Conservation (phyloP, 2,888 invertebrate species). For the Ceramica pisi region DNA sequence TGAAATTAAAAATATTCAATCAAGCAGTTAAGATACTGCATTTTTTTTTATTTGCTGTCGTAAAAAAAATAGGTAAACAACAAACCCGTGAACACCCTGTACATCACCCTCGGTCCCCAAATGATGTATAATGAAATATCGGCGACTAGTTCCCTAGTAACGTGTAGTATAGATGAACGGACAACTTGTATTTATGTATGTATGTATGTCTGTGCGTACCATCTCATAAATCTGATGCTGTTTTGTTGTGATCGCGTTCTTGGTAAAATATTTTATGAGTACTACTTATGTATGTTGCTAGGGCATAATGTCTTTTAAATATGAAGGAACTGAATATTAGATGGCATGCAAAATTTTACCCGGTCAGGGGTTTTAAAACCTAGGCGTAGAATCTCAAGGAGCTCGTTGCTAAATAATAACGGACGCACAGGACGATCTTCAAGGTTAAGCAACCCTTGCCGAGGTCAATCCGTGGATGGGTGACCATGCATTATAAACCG, state of each 20-base stretch:
- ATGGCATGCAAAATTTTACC: too few species aligned
- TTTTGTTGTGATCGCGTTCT: conserved; percentile 49
- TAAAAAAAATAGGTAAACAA: neutral
- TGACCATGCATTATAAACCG: too few species aligned
- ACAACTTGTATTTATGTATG: conserved; percentile 47
- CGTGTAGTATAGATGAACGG: conserved; percentile 64
- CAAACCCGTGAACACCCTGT: conserved; percentile 62
- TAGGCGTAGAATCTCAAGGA: too few species aligned
- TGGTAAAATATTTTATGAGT: conserved; percentile 28
- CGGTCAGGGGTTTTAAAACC: too few species aligned
- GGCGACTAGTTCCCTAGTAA: conserved; percentile 64
- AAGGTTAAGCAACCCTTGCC: too few species aligned
- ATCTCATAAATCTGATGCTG: conserved; percentile 55
- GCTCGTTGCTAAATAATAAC: too few species aligned
- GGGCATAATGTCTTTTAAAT: neutral
- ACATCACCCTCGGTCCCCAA: conserved; percentile 66
- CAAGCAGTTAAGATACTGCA: too few species aligned
- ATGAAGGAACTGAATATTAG: too few species aligned
- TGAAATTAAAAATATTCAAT: too few species aligned
- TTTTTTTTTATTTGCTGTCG: too few species aligned
- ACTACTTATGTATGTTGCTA: neutral
- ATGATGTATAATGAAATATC: conserved; percentile 80
- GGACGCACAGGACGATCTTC: too few species aligned
- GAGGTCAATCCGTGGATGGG: too few species aligned
- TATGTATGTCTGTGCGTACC: conserved; percentile 27